phyloP scores from a whole-genome alignment of 2,888 invertebrate species.

The Diplazon laetatorius region DNA sequence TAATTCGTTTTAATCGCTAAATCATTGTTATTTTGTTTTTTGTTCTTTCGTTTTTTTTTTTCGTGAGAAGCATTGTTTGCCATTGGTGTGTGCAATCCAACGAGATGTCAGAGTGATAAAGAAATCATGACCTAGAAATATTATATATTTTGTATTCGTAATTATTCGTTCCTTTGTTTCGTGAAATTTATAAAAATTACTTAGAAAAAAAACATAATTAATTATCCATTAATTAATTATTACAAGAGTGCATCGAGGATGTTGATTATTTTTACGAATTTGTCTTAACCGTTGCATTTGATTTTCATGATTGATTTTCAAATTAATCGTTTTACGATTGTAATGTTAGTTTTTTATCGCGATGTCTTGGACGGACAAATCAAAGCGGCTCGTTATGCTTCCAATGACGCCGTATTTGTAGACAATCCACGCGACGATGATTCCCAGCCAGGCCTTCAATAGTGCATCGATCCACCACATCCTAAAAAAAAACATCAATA shows the following conservation, averaged over 20 bases:
- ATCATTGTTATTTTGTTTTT: too few species aligned
- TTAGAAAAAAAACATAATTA: neutral
- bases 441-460: constrained; percentile 65
- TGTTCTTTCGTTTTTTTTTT: too few species aligned
- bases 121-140: neutral
- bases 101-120: neutral
- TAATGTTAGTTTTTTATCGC: neutral
- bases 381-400: constrained; percentile 2
- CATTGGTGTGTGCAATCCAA: neutral
- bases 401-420: constrained; percentile 52
- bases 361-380: neutral
- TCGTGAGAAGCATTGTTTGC: constrained; percentile 2
- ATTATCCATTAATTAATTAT: neutral
- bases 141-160: too few species aligned
- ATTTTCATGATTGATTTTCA: neutral
- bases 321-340: neutral
- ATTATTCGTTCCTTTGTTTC: neutral
- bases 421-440: constrained; percentile 64
- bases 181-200: neutral
- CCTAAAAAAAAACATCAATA: constrained; percentile 72
- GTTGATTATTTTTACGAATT: neutral
- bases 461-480: constrained; percentile 77
- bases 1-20: neutral
- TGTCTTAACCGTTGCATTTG: neutral
- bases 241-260: neutral